phyloP scores from a whole-genome alignment of 2,797 vertebrate genomes.

The Molothrus ater region DNA sequence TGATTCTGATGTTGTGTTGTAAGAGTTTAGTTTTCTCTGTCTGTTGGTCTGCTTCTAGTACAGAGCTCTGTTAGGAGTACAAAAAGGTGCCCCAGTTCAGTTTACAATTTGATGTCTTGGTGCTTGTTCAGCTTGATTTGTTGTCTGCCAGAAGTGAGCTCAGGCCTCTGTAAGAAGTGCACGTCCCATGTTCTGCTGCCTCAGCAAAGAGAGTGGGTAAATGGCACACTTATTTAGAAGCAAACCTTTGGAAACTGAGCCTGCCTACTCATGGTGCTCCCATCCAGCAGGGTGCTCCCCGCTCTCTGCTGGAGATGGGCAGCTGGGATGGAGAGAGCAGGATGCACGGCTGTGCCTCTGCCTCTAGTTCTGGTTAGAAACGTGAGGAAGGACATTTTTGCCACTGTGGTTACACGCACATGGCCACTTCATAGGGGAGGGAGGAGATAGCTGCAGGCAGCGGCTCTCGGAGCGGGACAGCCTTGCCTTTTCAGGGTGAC shows the following conservation, averaged over 20 bases:
- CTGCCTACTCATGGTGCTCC: not conserved
- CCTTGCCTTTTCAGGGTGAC: not conserved
- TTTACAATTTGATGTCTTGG: not conserved
- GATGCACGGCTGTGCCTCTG: not conserved
- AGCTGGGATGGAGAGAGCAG: not conserved
- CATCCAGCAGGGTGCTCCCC: not conserved
- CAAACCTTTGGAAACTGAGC: not conserved
- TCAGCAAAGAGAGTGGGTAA: not conserved
- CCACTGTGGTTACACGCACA: rapidly evolving
- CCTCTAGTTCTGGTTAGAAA: not conserved
- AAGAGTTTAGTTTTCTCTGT: not conserved
- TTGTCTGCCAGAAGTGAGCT: not conserved
- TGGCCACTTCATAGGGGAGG: not conserved
- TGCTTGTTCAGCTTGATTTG: not conserved
- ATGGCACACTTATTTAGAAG: not conserved
- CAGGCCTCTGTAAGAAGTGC: not conserved
- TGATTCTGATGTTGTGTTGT: not conserved
- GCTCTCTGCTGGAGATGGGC: not conserved
- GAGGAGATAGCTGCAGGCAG: not conserved
- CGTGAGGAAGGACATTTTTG: not conserved
- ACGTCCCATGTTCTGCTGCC: not conserved
- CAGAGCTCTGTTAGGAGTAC: not conserved
- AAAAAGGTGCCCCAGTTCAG: not conserved
- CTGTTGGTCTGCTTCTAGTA: not conserved
- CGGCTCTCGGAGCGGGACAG: not conserved